phyloP scores from a whole-genome alignment of 2,797 vertebrate genomes.

The Gallinago stenura region DNA sequence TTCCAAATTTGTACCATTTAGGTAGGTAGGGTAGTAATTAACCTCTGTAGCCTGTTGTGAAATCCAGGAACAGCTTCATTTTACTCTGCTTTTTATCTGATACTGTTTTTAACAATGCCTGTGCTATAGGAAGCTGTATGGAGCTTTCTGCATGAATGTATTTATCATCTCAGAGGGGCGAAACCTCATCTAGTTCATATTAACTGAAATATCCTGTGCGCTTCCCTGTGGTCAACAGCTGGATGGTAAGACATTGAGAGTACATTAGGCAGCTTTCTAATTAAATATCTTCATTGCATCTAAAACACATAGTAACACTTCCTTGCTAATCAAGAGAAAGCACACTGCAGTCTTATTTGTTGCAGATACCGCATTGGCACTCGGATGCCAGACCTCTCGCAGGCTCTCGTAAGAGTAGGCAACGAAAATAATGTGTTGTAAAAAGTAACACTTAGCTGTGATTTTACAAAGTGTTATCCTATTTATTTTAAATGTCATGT shows the following conservation, averaged over 20 bases:
- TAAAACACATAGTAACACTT: not conserved
- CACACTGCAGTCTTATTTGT: not conserved
- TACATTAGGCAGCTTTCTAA: constrained; percentile 29
- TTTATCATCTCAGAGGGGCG: not conserved
- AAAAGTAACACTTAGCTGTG: constrained; percentile 53
- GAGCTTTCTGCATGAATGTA: not conserved
- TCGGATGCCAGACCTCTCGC: not conserved
- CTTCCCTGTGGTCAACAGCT: constrained; percentile 12
- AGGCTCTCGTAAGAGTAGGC: not conserved
- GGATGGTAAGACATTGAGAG: not conserved
- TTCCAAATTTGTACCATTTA: not conserved
- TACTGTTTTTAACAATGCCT: not conserved
- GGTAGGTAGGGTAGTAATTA: not conserved
- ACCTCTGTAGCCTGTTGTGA: not conserved
- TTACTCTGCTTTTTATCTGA: not conserved
- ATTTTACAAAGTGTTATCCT: constrained; percentile 70
- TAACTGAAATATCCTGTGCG: not conserved
- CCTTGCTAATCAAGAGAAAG: not conserved
- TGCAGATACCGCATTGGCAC: not conserved
- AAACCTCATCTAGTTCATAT: not conserved
- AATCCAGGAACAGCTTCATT: not conserved
- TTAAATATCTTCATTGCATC: constrained; percentile 7
- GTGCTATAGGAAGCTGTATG: not conserved
- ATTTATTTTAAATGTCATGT: constrained; percentile 80
- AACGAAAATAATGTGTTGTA: not conserved